Base-by-base conservation (phyloP, 2,888 invertebrate species). In the Chrysina gloriosa region DNA sequence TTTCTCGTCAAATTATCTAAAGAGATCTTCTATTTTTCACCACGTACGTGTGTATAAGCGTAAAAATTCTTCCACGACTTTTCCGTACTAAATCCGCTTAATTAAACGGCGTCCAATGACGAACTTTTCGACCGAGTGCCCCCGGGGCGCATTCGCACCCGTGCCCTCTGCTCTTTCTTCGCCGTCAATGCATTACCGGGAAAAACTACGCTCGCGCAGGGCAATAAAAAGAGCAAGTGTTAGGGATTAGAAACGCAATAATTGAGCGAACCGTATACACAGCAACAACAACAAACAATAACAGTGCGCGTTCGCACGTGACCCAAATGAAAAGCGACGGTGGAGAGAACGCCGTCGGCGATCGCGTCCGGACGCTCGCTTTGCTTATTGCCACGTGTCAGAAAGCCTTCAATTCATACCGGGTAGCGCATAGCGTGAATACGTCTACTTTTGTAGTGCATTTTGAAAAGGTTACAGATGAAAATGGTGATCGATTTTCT, bases 281-380 rank as follows among this genome's bases (percentile, higher is more conserved):
- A 47, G 66, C 66, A 66, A 58, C 58, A 39, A 58, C 75, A 77
- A 76, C 77, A 77, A 77, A 77, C 77, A 76, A 77, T 74, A 76
- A 73, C 72, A 73, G 74, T 71, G 72, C 68, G 69, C 74, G 74
- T 69, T 70, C 61, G 77, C 82, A 82, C 82, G 82, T 81, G 82
- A 81, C 81, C 72, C 78, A 81, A 82, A 82, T 82, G 82, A 82
- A 82, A 82, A 81, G 78, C 76, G 79, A 76, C 73, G 58, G 73
- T 65, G 54, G 9, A n/a, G 31, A 34, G 31, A n/a, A 14, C 21
- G 54, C 54, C 54, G 21, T 19, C 72, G 78, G 76, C 76, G 74
- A 50, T 11, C 4, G 69, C 71, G 64, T 67, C 66, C 31, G 77
- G 80, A 79, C 77, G 77, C 74, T 75, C 72, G 74, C 79, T 78